phyloP scores from a whole-genome alignment of 2,888 invertebrate genomes.

The Salpingus planirostris region DNA sequence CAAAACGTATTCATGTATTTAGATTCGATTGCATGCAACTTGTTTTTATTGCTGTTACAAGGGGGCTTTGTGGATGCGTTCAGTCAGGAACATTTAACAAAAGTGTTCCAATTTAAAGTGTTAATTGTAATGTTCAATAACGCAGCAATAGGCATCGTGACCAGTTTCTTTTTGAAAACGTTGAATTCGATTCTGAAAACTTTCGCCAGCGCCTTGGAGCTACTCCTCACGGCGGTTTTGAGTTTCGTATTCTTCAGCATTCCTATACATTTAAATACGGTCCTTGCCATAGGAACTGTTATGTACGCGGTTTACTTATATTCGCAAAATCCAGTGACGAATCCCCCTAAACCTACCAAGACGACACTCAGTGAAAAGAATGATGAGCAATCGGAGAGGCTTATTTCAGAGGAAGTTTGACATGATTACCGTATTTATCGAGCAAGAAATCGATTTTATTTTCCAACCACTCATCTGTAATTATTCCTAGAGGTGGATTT shows the following conservation, averaged over 20 bases:
- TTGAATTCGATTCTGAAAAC: conserved; percentile 93
- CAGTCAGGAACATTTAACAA: conserved; percentile 45
- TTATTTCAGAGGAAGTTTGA: no score
- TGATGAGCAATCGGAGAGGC: no score
- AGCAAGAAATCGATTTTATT: no score
- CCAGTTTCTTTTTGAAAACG: conserved; percentile 86
- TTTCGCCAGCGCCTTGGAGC: conserved; percentile 87
- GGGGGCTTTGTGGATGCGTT: conserved; percentile 58
- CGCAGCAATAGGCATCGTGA: conserved; percentile 85
- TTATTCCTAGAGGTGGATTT: no score
- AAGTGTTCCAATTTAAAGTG: conserved; percentile 60
- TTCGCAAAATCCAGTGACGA: conserved; percentile 79
- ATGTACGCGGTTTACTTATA: conserved; percentile 78
- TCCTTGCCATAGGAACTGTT: conserved; percentile 73
- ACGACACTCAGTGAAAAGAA: no score
- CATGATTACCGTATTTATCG: no score
- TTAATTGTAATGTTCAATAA: conserved; percentile 80
- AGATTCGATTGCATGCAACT: conserved; percentile 88
- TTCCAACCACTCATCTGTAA: no score
- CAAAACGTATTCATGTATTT: conserved; percentile 95
- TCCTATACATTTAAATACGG: conserved; percentile 72
- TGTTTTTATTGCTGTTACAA: conserved; percentile 58
- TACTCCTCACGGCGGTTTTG: conserved; percentile 81
- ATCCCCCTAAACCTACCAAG: no score
- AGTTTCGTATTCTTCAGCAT: conserved; percentile 81